A percentile compares a stretch with the other conserved stretches of the same genome.
Conservation (phyloP, 2,797 vertebrate genomes). For the Chaetodon trifasciatus region DNA sequence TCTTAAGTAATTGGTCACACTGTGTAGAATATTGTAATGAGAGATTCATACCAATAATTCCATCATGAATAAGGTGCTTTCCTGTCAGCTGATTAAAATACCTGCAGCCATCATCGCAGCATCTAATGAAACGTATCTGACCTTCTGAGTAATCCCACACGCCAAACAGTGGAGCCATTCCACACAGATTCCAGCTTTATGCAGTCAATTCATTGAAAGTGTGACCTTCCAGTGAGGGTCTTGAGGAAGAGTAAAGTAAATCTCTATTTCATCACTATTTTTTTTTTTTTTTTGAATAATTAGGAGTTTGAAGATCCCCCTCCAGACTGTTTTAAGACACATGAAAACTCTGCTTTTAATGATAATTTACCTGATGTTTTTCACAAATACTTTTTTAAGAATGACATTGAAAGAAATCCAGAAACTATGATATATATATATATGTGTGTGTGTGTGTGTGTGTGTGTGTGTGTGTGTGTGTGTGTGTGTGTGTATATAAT, state of each 20-base stretch:
- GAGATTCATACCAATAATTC: not conserved
- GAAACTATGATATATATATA: not conserved
- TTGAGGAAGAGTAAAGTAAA: not conserved
- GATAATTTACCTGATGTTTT: not conserved
- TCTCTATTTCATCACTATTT: slow-evolving; percentile 6
- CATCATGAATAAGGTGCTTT: not conserved
- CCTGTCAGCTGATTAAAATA: not conserved
- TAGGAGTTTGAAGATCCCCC: not conserved
- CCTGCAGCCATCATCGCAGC: not conserved
- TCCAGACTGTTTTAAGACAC: not conserved
- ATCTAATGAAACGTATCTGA: not conserved
- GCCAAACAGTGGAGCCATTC: not conserved
- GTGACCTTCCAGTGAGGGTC: not conserved
- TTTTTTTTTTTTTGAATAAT: not conserved
- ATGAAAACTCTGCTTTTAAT: not conserved
- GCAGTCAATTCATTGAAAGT: not conserved
- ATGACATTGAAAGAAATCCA: not conserved
- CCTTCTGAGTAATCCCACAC: not conserved
- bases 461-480: too few species aligned
- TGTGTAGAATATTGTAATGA: not conserved
- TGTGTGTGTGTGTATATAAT: too few species aligned
- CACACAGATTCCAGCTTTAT: not conserved
- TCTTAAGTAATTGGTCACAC: not conserved
- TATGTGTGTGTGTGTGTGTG: too few species aligned
- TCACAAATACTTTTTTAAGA: not conserved